Evolutionary conservation across 2,888 invertebrate species (phyloP).

Genomic region (Lucinisca nassula): DNA sequence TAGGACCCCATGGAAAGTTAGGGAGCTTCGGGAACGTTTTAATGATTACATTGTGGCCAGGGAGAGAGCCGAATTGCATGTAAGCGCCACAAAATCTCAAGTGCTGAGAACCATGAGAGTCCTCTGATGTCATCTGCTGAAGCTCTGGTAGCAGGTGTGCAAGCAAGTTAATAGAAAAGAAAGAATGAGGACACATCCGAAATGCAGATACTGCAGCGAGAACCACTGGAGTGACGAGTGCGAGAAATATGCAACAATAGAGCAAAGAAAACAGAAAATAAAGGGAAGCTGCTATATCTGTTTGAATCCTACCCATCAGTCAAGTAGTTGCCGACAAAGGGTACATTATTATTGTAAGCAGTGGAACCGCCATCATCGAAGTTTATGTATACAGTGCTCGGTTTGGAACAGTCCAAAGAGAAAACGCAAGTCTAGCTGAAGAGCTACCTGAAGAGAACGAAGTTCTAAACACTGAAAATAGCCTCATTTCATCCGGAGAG

Average conservation of each 20-base stretch:
- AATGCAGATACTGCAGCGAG: background rate
- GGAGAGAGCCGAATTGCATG: background rate
- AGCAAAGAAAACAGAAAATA: slow-evolving; percentile 17
- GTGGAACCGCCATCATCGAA: background rate
- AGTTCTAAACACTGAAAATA: background rate
- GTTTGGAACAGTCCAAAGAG: background rate
- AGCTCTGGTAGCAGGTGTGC: background rate
- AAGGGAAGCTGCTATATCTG: slow-evolving; percentile 7
- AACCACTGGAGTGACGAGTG: background rate
- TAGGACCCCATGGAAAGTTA: no score
- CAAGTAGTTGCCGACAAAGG: background rate
- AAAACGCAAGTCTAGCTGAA: background rate
- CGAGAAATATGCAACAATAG: background rate
- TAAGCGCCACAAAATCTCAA: background rate
- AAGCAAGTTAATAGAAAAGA: background rate
- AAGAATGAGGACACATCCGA: background rate
- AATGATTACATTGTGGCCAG: background rate
- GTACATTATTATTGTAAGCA: background rate
- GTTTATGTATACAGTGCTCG: background rate
- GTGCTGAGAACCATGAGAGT: background rate
- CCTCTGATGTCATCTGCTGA: background rate
- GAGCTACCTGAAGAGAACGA: background rate
- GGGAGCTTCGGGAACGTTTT: background rate
- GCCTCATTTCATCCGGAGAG: background rate
- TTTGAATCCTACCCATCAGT: background rate